Conservation (phyloP, 2,797 vertebrate genomes). For the Muscicapa striata region DNA sequence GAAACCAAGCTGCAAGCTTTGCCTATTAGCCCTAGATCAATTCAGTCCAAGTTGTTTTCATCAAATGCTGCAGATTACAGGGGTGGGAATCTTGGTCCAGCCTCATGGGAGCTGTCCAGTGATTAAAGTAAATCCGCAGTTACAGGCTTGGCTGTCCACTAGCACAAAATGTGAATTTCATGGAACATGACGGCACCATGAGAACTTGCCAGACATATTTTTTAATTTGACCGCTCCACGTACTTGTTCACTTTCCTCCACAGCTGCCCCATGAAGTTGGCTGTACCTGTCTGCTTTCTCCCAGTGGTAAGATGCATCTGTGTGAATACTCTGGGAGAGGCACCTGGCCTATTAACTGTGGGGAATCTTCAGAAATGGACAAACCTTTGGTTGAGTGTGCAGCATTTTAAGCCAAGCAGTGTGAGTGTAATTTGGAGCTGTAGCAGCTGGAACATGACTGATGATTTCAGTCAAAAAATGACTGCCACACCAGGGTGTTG, state of each 20-base stretch:
- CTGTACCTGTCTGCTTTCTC: slow-evolving; percentile 50
- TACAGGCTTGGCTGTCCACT: slow-evolving; percentile 63
- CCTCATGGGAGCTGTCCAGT: slow-evolving; percentile 71
- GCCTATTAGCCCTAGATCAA: slow-evolving; percentile 68
- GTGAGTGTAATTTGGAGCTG: not conserved
- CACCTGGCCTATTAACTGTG: not conserved
- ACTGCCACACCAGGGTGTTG: slow-evolving; percentile 7
- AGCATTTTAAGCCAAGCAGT: not conserved
- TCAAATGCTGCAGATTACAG: slow-evolving; percentile 70
- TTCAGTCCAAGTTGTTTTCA: slow-evolving; percentile 76
- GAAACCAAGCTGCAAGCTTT: slow-evolving; percentile 31
- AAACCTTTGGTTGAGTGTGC: not conserved
- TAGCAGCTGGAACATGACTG: not conserved
- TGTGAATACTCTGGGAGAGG: slow-evolving; percentile 9
- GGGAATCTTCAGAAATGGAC: slow-evolving; percentile 10
- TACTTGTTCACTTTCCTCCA: not conserved
- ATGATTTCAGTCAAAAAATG: slow-evolving; percentile 31
- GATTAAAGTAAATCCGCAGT: slow-evolving; percentile 73
- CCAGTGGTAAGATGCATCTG: slow-evolving; percentile 33
- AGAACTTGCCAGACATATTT: slow-evolving; percentile 34
- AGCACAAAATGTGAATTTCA: slow-evolving; percentile 68
- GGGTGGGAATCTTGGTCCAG: slow-evolving; percentile 67
- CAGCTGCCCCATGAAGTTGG: slow-evolving; percentile 50
- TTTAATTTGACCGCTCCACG: slow-evolving; percentile 2
- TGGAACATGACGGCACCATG: slow-evolving; percentile 55